These are phyloP conservation scores for Aurelia coerulea DNA, from an alignment of 30 jellyfish, hydroid and myxozoan genomes.

Conservation along the genomic window DNA sequence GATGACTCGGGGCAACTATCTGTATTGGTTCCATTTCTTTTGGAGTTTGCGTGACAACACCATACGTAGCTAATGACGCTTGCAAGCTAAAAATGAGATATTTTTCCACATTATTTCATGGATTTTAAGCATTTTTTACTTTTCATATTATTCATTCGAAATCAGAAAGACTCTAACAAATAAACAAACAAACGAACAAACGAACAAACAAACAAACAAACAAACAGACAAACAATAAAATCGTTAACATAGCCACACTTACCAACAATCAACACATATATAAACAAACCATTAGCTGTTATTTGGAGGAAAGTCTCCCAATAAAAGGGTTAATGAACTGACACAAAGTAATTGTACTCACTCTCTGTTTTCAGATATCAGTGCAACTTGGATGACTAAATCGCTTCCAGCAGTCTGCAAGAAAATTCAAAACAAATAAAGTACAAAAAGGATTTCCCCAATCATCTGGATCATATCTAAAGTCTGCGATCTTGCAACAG, in stretches of 20 bases:
- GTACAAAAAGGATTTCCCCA: neutral
- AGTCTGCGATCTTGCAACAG: neutral
- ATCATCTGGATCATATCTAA: neutral
- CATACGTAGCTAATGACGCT: slow-evolving; percentile 95
- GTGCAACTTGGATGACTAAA: slow-evolving; percentile 87
- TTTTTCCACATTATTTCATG: neutral
- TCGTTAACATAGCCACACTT: too few relatives aligned
- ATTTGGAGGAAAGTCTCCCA: neutral
- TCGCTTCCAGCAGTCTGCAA: slow-evolving; percentile 82
- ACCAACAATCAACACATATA: too few relatives aligned
- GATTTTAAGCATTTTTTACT: too few relatives aligned
- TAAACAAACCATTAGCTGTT: neutral
- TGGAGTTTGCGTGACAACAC: slow-evolving; percentile 95
- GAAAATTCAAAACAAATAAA: neutral
- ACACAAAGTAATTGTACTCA: slow-evolving; percentile 1
- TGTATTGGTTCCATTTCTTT: slow-evolving; percentile 94
- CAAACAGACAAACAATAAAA: too few relatives aligned
- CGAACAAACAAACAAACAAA: too few relatives aligned
- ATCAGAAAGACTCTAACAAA: too few relatives aligned
- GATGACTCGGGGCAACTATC: slow-evolving; percentile 86
- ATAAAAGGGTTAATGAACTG: too few relatives aligned
- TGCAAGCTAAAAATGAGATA: slow-evolving; percentile 62
- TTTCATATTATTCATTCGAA: too few relatives aligned
- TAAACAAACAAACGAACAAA: too few relatives aligned
- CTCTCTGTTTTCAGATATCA: slow-evolving; percentile 92